These are phyloP conservation scores for Leptura quadrifasciata DNA, from an alignment of 2,888 invertebrate species.

Conservation along the genomic window DNA sequence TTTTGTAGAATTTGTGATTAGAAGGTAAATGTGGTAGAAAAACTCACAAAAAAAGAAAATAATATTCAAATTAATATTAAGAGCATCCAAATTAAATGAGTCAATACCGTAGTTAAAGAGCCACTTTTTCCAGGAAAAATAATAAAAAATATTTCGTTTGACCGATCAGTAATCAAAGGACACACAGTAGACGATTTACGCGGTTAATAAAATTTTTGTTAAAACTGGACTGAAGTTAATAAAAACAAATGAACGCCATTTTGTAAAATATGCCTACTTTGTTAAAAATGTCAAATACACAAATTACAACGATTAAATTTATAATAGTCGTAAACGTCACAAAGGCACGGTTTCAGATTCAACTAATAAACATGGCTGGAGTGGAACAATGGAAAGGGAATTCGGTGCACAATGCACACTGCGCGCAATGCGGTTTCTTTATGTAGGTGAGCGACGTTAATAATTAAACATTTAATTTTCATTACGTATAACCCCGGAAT, in stretches of 20 bases:
- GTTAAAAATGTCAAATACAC: not conserved
- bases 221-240: no score
- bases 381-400: conserved; percentile 24
- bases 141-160: no score
- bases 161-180: no score
- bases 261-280: not conserved
- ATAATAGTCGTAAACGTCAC: conserved; percentile 7
- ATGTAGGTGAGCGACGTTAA: conserved; percentile 23
- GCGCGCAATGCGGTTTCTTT: conserved; percentile 26
- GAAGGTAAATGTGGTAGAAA: no score
- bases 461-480: conserved; percentile 34
- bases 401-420: conserved; percentile 23
- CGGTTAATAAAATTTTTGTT: no score
- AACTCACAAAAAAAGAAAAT: no score
- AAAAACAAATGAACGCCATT: not conserved
- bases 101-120: no score
- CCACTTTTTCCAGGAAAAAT: no score
- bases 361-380: conserved; percentile 18
- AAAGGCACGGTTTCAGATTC: conserved; percentile 23
- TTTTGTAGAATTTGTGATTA: no score
- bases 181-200: no score
- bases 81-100: no score
- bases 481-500: not conserved
- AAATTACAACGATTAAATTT: not conserved
- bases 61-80: no score